Conservation (phyloP, 2,113 vertebrate species). For the Indri indri region DNA sequence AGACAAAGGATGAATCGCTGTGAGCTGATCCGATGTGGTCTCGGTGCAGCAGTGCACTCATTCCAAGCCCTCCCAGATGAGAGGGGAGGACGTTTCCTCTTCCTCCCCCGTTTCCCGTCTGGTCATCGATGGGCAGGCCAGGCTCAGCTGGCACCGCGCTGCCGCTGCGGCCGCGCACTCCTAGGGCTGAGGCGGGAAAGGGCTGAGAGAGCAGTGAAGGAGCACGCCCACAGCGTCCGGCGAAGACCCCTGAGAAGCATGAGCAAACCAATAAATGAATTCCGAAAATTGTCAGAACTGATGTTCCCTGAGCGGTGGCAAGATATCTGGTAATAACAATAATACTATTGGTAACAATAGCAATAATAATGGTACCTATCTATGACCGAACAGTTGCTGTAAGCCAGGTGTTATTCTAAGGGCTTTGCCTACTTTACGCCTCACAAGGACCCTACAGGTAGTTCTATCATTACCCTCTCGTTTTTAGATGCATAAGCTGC, state of each 20-base stretch:
- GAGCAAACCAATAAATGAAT: not conserved
- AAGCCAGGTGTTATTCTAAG: not conserved
- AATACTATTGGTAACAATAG: not conserved
- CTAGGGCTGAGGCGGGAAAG: not conserved
- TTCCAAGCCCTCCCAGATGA: not conserved
- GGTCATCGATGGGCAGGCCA: not conserved
- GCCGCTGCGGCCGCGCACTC: not conserved
- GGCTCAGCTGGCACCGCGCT: not conserved
- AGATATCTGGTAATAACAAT: not conserved
- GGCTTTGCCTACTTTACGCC: not conserved
- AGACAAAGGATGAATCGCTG: too few relatives aligned
- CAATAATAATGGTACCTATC: not conserved
- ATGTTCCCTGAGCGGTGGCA: not conserved
- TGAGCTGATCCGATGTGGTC: not conserved
- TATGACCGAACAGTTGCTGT: not conserved
- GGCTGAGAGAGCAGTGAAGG: not conserved
- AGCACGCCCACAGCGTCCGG: not conserved
- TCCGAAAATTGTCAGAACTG: not conserved
- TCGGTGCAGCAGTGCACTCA: not conserved
- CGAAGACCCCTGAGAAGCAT: not conserved
- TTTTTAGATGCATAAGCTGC: not conserved
- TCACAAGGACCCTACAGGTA: not conserved
- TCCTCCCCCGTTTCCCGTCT: not conserved
- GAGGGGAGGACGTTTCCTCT: not conserved
- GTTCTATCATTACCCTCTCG: not conserved